Evolutionary conservation across 92 coral and sea anemone species (phyloP).

Genomic region (Phenganax subtilis): DNA sequence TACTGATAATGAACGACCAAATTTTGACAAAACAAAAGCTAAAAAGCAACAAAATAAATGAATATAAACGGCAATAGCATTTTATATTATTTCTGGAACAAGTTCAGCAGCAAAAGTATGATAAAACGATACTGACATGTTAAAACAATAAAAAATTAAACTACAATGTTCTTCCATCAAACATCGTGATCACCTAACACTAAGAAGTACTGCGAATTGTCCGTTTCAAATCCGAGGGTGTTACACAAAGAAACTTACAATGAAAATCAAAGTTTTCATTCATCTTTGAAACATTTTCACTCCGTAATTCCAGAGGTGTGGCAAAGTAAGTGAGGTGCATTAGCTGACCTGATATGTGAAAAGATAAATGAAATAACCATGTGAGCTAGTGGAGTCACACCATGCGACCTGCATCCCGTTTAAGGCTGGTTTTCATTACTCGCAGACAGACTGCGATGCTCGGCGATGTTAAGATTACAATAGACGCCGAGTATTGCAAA

Average conservation of each 20-base stretch:
- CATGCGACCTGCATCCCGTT: background rate
- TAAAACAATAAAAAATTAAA: too few species aligned
- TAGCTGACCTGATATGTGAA: constrained; percentile 60
- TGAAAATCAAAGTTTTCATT: constrained; percentile 48
- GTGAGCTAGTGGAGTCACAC: background rate
- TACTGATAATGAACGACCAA: constrained; percentile 76
- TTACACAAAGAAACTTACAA: constrained; percentile 10
- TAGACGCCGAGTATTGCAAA: too few species aligned
- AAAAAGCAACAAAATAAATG: background rate
- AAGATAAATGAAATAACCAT: background rate
- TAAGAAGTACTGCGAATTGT: too few species aligned
- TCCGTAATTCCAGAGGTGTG: constrained; percentile 78
- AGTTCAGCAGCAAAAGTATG: too few species aligned
- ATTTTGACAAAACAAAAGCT: constrained; percentile 76
- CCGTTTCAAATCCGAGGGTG: too few species aligned
- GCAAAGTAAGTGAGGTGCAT: constrained; percentile 98
- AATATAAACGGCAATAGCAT: background rate
- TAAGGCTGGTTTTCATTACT: too few species aligned
- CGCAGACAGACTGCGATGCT: too few species aligned
- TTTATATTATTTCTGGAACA: too few species aligned
- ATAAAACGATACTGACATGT: too few species aligned
- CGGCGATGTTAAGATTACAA: too few species aligned
- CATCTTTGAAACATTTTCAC: constrained; percentile 57
- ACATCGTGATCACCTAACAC: too few species aligned
- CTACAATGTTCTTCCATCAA: too few species aligned